Base-by-base conservation (phyloP, 2,797 vertebrate genomes). In the Glossophaga mutica region DNA sequence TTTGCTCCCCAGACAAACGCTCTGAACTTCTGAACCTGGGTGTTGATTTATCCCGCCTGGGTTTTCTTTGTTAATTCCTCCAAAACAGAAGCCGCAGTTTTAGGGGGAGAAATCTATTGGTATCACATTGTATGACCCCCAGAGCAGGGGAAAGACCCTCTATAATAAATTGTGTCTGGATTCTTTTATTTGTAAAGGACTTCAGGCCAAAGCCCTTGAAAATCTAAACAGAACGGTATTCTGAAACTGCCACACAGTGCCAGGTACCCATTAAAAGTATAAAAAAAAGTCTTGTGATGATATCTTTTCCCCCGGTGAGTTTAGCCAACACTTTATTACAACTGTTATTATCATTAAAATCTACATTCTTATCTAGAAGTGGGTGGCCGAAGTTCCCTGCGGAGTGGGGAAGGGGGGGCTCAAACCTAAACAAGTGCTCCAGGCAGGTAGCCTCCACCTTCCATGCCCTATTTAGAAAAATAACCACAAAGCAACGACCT, bases 1-100 rank as follows among this genome's bases (percentile, higher is more conserved):
- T 95, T 97, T 91, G 95, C 90, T 94, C 95, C 87, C 70, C 55
- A 85, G 90, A 81, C 87, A 68, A 82, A 84, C 91, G 55, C 85
- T 57, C 94, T 90, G 94, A 95, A 88, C 96, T 96, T 74, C 82
- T 83, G 90, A 96, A 93, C 91, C 77, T 74, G 5, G 0, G 10
- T 68, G 87, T 77, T 68, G 87, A 62, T 83, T 87, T 89, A 79
- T 67, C 48, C 85, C 77, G 83, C 46, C 90, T 29, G 82, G 50
- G 6, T 48, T 89, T 81, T 88, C 91, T 95, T 94, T 94, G 88
- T 88, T 65, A 81, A 78, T 85, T 70, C 11, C 52, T 92, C 71
- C 39, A 24, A 71, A 73, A 81, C 74, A 78, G 81, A 91, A 91
- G 74, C 34, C 46, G 21, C 73, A 26, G 57, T 88, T 70, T 57